Conservation (phyloP, 2,888 invertebrate species). For the Odontomyia ornata region DNA sequence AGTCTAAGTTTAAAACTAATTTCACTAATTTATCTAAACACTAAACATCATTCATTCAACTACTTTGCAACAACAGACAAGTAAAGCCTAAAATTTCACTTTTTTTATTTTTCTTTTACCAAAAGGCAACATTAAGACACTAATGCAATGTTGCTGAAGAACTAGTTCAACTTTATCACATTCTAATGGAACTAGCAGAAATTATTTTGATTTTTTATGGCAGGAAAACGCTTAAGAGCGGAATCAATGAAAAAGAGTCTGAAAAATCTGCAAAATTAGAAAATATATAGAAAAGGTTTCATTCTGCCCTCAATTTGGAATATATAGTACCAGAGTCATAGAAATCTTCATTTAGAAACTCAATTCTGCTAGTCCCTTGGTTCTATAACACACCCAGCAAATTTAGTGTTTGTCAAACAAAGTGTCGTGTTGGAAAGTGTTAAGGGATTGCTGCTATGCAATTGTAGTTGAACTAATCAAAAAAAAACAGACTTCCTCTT, state of each 20-base stretch:
- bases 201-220: background rate
- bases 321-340: too few relatives aligned
- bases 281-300: too few relatives aligned
- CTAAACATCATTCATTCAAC: background rate
- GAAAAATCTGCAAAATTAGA: too few relatives aligned
- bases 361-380: constrained; percentile 38
- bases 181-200: constrained; percentile 37
- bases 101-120: background rate
- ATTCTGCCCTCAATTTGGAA: too few relatives aligned
- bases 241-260: too few relatives aligned
- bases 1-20: background rate
- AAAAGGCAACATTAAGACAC: background rate
- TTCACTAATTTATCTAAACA: constrained; percentile 3
- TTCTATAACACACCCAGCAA: too few relatives aligned
- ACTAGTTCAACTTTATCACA: background rate
- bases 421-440: too few relatives aligned
- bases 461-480: too few relatives aligned
- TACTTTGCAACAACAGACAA: constrained; percentile 15
- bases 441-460: too few relatives aligned
- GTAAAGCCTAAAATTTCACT: constrained; percentile 23
- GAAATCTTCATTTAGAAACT: background rate
- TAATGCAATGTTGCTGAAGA: background rate
- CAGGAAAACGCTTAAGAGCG: too few relatives aligned
- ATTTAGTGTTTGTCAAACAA: too few relatives aligned
- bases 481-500: too few relatives aligned